phyloP scores from a whole-genome alignment of 2,797 vertebrate species.

The Champsocephalus gunnari region DNA sequence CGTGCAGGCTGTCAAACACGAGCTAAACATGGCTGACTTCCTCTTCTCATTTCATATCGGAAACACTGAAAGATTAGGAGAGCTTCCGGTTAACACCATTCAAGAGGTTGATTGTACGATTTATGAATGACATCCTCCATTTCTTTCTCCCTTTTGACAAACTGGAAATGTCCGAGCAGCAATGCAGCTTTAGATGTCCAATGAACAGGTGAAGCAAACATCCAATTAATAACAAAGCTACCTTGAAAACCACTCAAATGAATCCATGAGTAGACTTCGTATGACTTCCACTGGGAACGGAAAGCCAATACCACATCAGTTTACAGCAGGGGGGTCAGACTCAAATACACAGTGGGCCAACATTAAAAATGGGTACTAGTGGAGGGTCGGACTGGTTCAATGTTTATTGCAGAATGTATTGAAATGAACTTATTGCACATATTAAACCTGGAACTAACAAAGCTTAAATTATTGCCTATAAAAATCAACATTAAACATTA shows the following conservation, averaged over 20 bases:
- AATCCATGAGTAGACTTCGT: neutral
- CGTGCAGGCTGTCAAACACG: constrained; percentile 28
- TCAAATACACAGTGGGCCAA: too few species aligned
- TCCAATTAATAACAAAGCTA: neutral
- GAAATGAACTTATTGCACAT: too few species aligned
- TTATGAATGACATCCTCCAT: neutral
- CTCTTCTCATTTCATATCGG: constrained; percentile 4
- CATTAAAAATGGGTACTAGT: too few species aligned
- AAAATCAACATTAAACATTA: too few species aligned
- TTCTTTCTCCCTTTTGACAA: neutral
- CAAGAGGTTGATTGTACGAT: neutral
- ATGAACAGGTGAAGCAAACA: neutral
- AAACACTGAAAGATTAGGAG: neutral
- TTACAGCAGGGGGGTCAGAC: too few species aligned
- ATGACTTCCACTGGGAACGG: neutral
- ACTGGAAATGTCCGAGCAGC: neutral
- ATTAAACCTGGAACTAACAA: too few species aligned
- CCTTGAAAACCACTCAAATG: neutral
- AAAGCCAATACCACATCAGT: neutral
- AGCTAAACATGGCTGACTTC: constrained; percentile 3
- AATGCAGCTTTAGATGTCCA: neutral
- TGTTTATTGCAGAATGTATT: too few species aligned
- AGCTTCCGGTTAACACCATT: neutral
- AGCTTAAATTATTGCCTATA: too few species aligned
- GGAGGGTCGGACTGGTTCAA: too few species aligned